phyloP scores from a whole-genome alignment of 2,113 vertebrate genomes.

The Eurystomus gularis region DNA sequence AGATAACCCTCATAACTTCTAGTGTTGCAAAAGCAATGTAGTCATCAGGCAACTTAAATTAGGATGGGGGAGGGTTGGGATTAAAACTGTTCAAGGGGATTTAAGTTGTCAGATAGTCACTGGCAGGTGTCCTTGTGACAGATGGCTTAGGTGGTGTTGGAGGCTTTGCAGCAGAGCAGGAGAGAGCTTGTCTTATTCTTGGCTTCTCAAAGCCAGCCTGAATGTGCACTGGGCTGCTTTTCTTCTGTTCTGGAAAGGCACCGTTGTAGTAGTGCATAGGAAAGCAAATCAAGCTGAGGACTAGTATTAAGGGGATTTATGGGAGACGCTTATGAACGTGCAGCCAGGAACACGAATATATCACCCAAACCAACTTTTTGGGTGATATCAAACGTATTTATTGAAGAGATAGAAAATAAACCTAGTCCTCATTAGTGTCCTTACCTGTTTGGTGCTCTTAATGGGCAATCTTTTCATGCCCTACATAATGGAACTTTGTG shows the following conservation, averaged over 20 bases:
- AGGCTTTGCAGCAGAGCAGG: neutral
- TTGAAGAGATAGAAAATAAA: neutral
- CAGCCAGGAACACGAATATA: neutral
- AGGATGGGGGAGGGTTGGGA: neutral
- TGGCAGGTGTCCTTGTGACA: constrained; percentile 24
- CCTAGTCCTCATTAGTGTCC: neutral
- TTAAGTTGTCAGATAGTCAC: neutral
- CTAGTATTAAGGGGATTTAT: neutral
- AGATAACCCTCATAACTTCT: neutral
- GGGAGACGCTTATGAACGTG: neutral
- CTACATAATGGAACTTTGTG: neutral
- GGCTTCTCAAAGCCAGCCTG: neutral
- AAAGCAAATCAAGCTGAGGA: neutral
- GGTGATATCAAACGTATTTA: neutral
- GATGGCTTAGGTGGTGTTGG: neutral
- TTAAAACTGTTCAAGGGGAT: constrained; percentile 14
- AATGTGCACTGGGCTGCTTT: neutral
- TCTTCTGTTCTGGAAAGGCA: neutral
- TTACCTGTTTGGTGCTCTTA: neutral
- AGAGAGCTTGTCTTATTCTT: neutral
- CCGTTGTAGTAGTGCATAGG: neutral
- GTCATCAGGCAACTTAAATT: constrained; percentile 11
- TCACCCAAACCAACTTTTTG: neutral
- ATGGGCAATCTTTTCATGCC: neutral
- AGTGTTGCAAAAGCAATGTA: neutral